Evolutionary conservation across 2,113 vertebrate species (phyloP).

Genomic region (Ceuthmochares aereus): DNA sequence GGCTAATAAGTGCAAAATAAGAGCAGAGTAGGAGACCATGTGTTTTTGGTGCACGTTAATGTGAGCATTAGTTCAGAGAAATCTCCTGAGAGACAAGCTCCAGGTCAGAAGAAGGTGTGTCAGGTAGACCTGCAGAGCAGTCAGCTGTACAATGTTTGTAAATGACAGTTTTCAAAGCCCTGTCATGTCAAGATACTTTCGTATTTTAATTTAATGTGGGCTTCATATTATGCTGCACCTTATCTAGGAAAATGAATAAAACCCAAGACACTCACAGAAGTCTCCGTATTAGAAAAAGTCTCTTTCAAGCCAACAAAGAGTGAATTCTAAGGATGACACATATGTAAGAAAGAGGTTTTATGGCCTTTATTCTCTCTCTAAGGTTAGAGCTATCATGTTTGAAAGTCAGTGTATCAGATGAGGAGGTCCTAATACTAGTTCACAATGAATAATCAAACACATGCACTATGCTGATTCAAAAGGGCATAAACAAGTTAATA

Average conservation of each 20-base stretch:
- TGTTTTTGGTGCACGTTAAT: background rate
- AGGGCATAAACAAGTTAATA: conserved; percentile 15
- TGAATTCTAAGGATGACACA: background rate
- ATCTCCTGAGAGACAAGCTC: background rate
- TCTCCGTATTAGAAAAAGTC: background rate
- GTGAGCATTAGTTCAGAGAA: background rate
- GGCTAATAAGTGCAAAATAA: background rate
- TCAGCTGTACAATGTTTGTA: background rate
- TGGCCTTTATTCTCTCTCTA: background rate
- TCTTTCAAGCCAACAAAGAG: background rate
- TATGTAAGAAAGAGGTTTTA: background rate
- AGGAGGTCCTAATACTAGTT: background rate
- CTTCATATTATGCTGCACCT: background rate
- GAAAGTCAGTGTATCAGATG: background rate
- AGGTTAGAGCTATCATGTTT: background rate
- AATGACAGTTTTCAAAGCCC: background rate
- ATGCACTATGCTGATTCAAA: background rate
- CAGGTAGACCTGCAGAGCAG: background rate
- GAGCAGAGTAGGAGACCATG: background rate
- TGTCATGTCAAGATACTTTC: background rate
- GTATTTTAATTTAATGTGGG: background rate
- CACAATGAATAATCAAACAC: background rate
- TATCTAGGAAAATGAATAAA: background rate
- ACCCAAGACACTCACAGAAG: background rate
- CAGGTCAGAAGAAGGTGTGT: background rate